Conservation (phyloP, 2,888 invertebrate species). For the Ormyrus pomaceus region DNA sequence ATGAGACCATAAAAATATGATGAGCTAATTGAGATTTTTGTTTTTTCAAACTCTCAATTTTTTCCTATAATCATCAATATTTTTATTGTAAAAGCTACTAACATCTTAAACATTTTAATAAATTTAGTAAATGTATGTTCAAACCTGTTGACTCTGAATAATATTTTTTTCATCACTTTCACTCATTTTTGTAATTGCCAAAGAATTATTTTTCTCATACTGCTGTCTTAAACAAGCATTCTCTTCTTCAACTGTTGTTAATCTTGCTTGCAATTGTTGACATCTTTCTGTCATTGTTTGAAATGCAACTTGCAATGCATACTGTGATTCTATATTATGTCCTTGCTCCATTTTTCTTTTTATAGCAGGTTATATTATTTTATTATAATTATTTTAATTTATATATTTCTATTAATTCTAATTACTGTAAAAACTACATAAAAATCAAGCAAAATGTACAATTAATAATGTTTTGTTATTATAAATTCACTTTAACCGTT, state of each 20-base stretch:
- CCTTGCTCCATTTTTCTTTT: conserved; percentile 48
- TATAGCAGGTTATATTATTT: too few species aligned
- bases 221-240: conserved; percentile 81
- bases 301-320: conserved; percentile 85
- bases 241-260: conserved; percentile 85
- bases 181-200: conserved; percentile 53
- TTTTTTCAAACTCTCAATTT: conserved; percentile 83
- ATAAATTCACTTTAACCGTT: too few species aligned
- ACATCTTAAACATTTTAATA: too few species aligned
- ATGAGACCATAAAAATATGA: conserved; percentile 88
- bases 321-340: conserved; percentile 70
- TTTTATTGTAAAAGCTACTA: too few species aligned
- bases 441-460: too few species aligned
- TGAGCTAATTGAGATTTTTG: conserved; percentile 87
- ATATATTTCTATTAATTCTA: too few species aligned
- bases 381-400: too few species aligned
- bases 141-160: conserved; percentile 62
- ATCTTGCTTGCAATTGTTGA: conserved; percentile 84
- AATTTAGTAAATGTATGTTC: neutral
- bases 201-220: conserved; percentile 64
- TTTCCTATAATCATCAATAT: conserved; percentile 76
- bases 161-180: conserved; percentile 58
- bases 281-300: conserved; percentile 90
- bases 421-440: too few species aligned
- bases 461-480: too few species aligned